Evolutionary conservation across 2,888 invertebrate species (phyloP).

Genomic region (Chrysomela aeneicollis): DNA sequence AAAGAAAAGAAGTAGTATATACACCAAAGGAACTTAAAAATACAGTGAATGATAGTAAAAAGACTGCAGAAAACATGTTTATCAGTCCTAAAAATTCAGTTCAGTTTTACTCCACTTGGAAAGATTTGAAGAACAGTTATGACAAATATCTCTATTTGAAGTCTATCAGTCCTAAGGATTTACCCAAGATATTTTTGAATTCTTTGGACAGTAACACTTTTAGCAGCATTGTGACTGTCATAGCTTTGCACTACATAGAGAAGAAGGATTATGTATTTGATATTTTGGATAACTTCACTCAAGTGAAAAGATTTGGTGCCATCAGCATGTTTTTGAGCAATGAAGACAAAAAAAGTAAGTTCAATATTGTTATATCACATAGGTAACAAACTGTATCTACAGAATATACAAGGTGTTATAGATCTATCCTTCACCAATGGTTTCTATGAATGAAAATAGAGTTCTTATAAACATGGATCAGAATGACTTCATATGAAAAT

Average conservation of each 20-base stretch:
- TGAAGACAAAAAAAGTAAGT: conserved; percentile 68
- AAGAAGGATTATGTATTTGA: conserved; percentile 60
- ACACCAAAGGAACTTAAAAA: conserved; percentile 35
- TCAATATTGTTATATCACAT: no score
- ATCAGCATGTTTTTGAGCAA: conserved; percentile 70
- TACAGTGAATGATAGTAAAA: conserved; percentile 36
- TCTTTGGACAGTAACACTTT: conserved; percentile 72
- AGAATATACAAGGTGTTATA: no score
- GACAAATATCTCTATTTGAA: conserved; percentile 69
- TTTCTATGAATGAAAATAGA: no score
- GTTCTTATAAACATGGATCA: no score
- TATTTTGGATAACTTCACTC: conserved; percentile 65
- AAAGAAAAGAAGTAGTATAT: conserved; percentile 38
- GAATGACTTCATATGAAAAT: no score
- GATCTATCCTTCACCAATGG: no score
- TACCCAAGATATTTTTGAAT: conserved; percentile 72
- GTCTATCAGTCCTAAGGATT: conserved; percentile 64
- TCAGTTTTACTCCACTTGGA: conserved; percentile 73
- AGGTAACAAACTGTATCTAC: no score
- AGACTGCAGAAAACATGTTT: conserved; percentile 48
- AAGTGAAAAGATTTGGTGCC: conserved; percentile 71
- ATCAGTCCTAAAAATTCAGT: conserved; percentile 69
- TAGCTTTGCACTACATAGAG: conserved; percentile 63
- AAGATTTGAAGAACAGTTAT: conserved; percentile 62
- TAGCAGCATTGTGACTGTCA: conserved; percentile 66